A percentile compares a stretch with the other conserved stretches of the same genome.
phyloP scores from a whole-genome alignment of 2,113 vertebrate genomes.

The Pseudorasbora parva region DNA sequence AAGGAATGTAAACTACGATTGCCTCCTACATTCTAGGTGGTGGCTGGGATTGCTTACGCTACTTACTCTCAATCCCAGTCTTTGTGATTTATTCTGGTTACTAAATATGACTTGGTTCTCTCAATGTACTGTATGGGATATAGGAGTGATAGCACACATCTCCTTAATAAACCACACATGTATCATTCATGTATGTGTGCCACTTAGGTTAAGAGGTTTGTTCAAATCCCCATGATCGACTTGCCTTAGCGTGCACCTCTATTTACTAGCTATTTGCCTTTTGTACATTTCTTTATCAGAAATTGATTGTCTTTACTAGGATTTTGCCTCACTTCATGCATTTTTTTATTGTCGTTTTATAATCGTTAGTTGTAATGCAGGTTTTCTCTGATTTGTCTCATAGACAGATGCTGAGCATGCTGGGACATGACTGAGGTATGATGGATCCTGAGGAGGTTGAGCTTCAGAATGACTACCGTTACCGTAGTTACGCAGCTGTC shows the following conservation, averaged over 20 bases:
- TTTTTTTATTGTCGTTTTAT: background rate
- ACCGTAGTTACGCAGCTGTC: slow-evolving; percentile 88
- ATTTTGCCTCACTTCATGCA: background rate
- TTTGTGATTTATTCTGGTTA: background rate
- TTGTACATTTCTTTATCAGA: background rate
- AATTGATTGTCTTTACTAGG: background rate
- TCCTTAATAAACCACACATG: background rate
- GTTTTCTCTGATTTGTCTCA: background rate
- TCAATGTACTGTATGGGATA: background rate
- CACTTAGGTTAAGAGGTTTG: background rate
- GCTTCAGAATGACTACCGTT: slow-evolving; percentile 91
- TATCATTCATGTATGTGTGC: background rate
- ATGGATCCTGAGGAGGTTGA: slow-evolving; percentile 96
- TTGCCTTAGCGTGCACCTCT: background rate
- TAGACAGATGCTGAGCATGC: slow-evolving; percentile 70
- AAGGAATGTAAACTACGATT: no score
- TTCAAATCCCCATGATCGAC: background rate
- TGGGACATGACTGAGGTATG: slow-evolving; percentile 66
- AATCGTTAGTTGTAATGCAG: background rate
- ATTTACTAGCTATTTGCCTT: background rate
- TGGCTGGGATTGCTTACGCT: background rate
- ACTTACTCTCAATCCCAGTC: background rate
- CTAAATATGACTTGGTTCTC: background rate
- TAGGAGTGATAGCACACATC: background rate
- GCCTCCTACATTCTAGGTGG: no score